These are phyloP conservation scores for Cheilosia vulpina DNA, from an alignment of 2,888 invertebrate genomes.

Conservation along the genomic window DNA sequence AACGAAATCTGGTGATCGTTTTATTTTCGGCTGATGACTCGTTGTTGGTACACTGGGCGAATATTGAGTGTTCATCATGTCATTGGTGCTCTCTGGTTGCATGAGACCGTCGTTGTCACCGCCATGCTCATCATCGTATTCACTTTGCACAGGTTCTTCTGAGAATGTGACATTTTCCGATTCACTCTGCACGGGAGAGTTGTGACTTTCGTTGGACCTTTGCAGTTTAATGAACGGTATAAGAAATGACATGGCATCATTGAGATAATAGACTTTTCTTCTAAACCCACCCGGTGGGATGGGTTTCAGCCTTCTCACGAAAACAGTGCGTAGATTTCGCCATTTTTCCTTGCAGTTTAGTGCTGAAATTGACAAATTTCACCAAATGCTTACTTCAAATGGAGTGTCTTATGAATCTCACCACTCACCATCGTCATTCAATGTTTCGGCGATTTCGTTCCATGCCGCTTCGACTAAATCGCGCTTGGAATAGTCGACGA, in stretches of 20 bases:
- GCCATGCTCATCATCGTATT: background rate
- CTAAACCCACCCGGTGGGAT: background rate
- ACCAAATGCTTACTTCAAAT: too few species aligned
- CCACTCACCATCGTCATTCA: slow-evolving; percentile 20
- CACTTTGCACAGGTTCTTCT: background rate
- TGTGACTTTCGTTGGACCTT: background rate
- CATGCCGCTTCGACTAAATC: slow-evolving; percentile 27
- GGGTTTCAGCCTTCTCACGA: slow-evolving; percentile 31
- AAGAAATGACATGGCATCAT: slow-evolving; percentile 34
- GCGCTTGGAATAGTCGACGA: slow-evolving; percentile 19
- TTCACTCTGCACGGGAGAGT: slow-evolving; percentile 9
- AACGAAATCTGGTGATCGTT: background rate
- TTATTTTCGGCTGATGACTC: background rate
- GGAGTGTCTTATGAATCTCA: background rate
- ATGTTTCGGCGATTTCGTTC: slow-evolving; percentile 15
- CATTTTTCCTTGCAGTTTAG: slow-evolving; percentile 33
- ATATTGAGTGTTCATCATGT: background rate
- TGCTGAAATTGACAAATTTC: slow-evolving; percentile 2
- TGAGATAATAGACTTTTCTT: slow-evolving; percentile 31
- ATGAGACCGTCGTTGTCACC: background rate
- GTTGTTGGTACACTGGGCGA: background rate
- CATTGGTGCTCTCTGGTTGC: background rate
- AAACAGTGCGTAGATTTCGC: slow-evolving; percentile 40
- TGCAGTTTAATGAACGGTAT: slow-evolving; percentile 24
- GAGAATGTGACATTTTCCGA: background rate